Evolutionary conservation across 1,140 invertebrate genomes (phyloP), one percentile per base, ranked within the genome.

Genomic region (Caerostris darwini): DNA sequence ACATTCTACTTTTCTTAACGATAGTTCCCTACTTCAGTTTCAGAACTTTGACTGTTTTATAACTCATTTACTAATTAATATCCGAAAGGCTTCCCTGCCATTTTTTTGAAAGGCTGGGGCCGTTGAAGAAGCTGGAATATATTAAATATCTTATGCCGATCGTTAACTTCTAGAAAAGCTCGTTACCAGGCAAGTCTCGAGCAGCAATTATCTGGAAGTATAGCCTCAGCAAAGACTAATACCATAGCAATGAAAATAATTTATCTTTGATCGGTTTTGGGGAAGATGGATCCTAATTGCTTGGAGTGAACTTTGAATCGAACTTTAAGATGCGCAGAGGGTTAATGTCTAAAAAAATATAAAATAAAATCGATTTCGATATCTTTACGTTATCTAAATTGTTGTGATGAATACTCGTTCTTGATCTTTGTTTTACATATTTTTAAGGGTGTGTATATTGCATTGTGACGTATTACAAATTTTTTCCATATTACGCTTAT

Each of bases 31-130:
- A 77, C 69, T 77, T 77, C 34, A 77, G 69, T 77, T 77, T 77
- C 69, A 77, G 69, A 77, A 77, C 34, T 77, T 77, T 77, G 69
- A 77, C 69, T 77, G 69, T 77, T 77, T 77, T 77, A 77, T 34
- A 77, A 77, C 69, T 77, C 69, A 77, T 77, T 77, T 77, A 77
- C 69, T 77, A 77, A 77, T 77, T 77, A 77, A 77, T 77, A 77
- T 77, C 69, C 19, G 14, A 77, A 77, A 77, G 34, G 7, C 10
- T 10, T 34, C 34, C 10, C 10, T 50, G 10, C 50, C 50, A 4
- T 71, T 10, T 8, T 71, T n/a, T 7, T 12, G 7, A 3, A 5
- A 50, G 19, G 2, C 19, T 19, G 50, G 50, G 10, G 50, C 50
- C 50, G 7, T 34, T 77, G 69, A 77, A 34, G 19, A 77, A 50